phyloP scores from a whole-genome alignment of 64 coral and sea anemone species.

The Porites lutea region DNA sequence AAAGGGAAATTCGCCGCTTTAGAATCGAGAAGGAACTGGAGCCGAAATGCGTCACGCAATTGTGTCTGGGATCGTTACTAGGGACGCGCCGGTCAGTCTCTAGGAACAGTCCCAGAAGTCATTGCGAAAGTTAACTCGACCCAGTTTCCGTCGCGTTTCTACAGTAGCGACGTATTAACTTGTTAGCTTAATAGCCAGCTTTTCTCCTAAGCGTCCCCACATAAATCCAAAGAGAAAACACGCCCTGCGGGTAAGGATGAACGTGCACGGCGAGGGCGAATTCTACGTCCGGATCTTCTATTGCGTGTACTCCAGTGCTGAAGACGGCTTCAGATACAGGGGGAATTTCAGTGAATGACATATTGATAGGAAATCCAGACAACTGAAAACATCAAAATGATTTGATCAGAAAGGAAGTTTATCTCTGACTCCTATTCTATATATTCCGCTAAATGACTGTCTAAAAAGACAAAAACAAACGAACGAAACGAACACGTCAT shows the following conservation, averaged over 20 bases:
- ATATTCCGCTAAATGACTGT: too few species aligned
- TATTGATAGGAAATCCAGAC: conserved; percentile 97
- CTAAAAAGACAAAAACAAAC: too few species aligned
- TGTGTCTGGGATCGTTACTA: too few species aligned
- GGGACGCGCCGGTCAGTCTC: too few species aligned
- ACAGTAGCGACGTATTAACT: too few species aligned
- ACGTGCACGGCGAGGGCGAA: conserved; percentile 96
- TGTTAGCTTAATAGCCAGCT: conserved; percentile 71
- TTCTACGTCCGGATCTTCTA: conserved; percentile 97
- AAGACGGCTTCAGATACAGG: conserved; percentile 93
- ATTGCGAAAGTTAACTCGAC: too few species aligned
- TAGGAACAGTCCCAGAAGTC: too few species aligned
- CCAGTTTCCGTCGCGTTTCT: too few species aligned
- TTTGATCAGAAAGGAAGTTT: background rate
- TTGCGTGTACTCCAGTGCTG: conserved; percentile 97
- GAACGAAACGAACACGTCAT: background rate
- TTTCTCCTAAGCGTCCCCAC: conserved; percentile 93
- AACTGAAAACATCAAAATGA: conserved; percentile 54
- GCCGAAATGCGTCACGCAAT: too few species aligned
- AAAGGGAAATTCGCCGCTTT: too few species aligned
- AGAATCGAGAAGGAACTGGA: too few species aligned
- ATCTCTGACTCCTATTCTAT: too few species aligned
- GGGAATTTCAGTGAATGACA: conserved; percentile 95
- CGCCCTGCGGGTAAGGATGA: conserved; percentile 97
- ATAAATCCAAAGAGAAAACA: conserved; percentile 98